Percentiles rank a stretch among this genome's conserved stretches.
Conservation (phyloP, 2,888 invertebrate species). For the Macropis europaea region DNA sequence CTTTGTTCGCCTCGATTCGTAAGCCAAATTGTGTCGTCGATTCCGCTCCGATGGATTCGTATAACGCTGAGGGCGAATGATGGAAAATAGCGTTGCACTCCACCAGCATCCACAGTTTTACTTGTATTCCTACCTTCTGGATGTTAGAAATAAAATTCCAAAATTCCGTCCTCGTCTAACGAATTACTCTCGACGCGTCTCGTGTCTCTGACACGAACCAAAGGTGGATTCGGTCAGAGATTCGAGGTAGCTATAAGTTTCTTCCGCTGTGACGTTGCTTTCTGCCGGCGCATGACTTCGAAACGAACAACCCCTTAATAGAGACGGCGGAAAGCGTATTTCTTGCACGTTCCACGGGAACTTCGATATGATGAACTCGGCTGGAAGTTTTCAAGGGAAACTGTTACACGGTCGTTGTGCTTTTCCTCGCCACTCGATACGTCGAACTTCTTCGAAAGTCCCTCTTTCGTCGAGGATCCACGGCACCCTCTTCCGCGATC, state of each 20-base stretch:
- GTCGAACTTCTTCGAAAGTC: constrained; percentile 46
- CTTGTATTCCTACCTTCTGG: no score
- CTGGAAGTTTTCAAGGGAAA: constrained; percentile 44
- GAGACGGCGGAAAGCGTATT: constrained; percentile 44
- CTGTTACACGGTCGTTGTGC: constrained; percentile 39
- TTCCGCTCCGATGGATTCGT: constrained; percentile 7
- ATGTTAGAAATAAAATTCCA: no score
- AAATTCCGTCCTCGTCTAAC: no score
- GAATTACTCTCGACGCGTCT: no score
- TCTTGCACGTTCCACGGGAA: constrained; percentile 57
- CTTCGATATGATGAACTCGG: constrained; percentile 57
- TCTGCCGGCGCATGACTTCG: constrained; percentile 8
- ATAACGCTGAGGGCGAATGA: constrained; percentile 8
- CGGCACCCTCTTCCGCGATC: constrained; percentile 18
- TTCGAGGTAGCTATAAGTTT: not conserved
- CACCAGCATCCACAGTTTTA: no score
- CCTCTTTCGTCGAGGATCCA: constrained; percentile 37
- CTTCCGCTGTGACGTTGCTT: constrained; percentile 26
- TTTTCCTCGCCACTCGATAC: constrained; percentile 47
- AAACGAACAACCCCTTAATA: constrained; percentile 19
- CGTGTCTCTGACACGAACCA: no score
- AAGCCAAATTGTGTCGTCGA: constrained; percentile 23
- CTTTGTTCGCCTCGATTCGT: constrained; percentile 42
- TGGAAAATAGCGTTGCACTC: constrained; percentile 24
- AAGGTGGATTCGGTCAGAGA: constrained; percentile 13